Percentiles rank a stretch among this genome's conserved stretches.
These are phyloP conservation scores for Gobionotothen gibberifrons DNA, from an alignment of 2,797 vertebrate species.

Conservation along the genomic window DNA sequence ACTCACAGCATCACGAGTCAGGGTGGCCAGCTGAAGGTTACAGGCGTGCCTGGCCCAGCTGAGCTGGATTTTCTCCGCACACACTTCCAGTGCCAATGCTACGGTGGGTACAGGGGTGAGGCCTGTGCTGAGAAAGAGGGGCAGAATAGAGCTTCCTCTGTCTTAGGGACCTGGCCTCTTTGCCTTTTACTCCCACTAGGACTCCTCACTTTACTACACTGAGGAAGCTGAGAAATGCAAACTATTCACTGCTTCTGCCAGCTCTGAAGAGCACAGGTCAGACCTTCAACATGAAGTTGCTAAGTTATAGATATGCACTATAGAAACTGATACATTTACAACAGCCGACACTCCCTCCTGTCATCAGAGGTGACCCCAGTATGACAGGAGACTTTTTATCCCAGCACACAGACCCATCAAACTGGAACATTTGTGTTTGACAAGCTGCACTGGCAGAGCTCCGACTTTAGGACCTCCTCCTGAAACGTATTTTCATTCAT, in stretches of 20 bases:
- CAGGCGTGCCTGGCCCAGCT: constrained; percentile 62
- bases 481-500: not conserved
- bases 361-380: constrained; percentile 9
- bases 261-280: constrained; percentile 32
- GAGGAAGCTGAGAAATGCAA: constrained; percentile 54
- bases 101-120: constrained; percentile 83
- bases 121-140: constrained; percentile 74
- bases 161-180: constrained; percentile 67
- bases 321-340: constrained; percentile 12
- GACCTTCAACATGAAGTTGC: constrained; percentile 8
- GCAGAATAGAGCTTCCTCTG: constrained; percentile 70
- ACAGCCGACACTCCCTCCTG: constrained; percentile 3
- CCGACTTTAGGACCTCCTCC: not conserved
- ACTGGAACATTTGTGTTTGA: constrained; percentile 9
- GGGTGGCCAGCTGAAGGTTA: constrained; percentile 69
- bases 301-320: not conserved
- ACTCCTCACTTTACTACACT: constrained; percentile 77
- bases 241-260: constrained; percentile 35
- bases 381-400: not conserved
- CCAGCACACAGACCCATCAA: constrained; percentile 8
- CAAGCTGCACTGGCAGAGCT: constrained; percentile 8
- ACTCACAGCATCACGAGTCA: constrained; percentile 78
- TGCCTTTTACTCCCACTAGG: constrained; percentile 75
- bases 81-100: constrained; percentile 88
- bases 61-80: constrained; percentile 68